Evolutionary conservation across 2,113 vertebrate species (phyloP), one percentile per base, ranked within the genome.

Genomic region (Hippocampus guttulatus): DNA sequence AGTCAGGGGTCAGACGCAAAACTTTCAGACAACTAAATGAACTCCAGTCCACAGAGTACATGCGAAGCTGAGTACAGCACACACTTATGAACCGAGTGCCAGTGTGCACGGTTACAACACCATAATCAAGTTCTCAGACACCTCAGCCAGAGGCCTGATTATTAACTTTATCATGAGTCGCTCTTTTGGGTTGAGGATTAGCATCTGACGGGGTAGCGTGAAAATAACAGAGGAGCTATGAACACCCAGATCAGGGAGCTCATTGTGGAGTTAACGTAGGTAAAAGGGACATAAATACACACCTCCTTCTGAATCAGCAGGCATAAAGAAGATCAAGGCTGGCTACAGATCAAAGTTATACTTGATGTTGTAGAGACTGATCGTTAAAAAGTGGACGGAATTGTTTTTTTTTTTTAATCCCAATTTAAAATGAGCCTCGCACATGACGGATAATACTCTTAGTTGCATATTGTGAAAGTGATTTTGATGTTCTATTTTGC

Each of bases 211-310:
- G 40, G 63, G 40, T 11, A 23, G 40, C 45, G 63, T 64, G 63
- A 64, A 64, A 45, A 64, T 64, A 64, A 43, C 63, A 64, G 63
- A 64, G 21, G 23, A 41, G 63, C 63, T n/a, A 64, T 64, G 63
- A 64, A 45, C 63, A 45, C 63, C 21, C 40, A 64, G 63, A 64
- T 64, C 63, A 64, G 45, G 40, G 63, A 43, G 63, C 63, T 64
- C 40, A 25, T 64, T 64, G 63, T 45, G 63, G 63, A 43, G 40
- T 43, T 41, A 64, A 41, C n/a, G 21, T 64, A 5, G 62, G 62
- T 41, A 64, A 25, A 43, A 64, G 38, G 40, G 40, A 23, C n/a
- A 6, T 64, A 64, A 64, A 64, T 40, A 64, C 38, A 64, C 21
- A 18, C 20, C 63, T 64, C 21, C 40, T 45, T 43, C 63, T 45